These are phyloP conservation scores for Pachypanchax playfairii DNA, from an alignment of 2,113 vertebrate genomes.

Conservation along the genomic window DNA sequence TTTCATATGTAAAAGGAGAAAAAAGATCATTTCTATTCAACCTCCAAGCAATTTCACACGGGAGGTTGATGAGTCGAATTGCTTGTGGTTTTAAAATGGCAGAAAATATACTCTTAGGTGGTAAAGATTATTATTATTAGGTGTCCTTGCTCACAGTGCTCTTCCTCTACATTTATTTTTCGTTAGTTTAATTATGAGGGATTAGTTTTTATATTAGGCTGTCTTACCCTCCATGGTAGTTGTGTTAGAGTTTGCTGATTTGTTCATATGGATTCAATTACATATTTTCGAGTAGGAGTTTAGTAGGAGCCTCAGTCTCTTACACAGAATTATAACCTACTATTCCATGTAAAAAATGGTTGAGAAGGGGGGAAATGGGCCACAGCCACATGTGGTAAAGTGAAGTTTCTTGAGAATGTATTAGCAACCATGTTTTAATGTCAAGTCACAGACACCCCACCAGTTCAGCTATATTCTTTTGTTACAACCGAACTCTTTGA, in stretches of 20 bases:
- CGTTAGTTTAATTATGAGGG: constrained; percentile 7
- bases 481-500: constrained; percentile 56
- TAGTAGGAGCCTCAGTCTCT: constrained; percentile 33
- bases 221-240: not conserved
- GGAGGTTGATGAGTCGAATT: constrained; percentile 8
- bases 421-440: constrained; percentile 56
- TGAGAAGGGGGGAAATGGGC: constrained; percentile 40
- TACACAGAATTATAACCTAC: constrained; percentile 33
- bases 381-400: constrained; percentile 64
- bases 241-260: constrained; percentile 6
- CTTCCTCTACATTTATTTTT: not conserved
- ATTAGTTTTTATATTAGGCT: constrained; percentile 7
- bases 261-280: constrained; percentile 12
- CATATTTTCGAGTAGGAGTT: constrained; percentile 13
- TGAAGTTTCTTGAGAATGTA: constrained; percentile 45
- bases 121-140: too few species aligned
- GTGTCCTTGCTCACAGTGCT: too few species aligned
- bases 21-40: not conserved
- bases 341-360: constrained; percentile 29
- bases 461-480: constrained; percentile 46
- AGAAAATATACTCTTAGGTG: too few species aligned
- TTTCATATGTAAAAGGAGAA: not conserved
- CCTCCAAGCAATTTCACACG: constrained; percentile 1
- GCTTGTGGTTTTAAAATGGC: constrained; percentile 9
- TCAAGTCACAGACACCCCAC: constrained; percentile 13